Evolutionary conservation across 2,797 vertebrate species (phyloP), one percentile per base, ranked within the genome.

Genomic region (Tapera naevia): DNA sequence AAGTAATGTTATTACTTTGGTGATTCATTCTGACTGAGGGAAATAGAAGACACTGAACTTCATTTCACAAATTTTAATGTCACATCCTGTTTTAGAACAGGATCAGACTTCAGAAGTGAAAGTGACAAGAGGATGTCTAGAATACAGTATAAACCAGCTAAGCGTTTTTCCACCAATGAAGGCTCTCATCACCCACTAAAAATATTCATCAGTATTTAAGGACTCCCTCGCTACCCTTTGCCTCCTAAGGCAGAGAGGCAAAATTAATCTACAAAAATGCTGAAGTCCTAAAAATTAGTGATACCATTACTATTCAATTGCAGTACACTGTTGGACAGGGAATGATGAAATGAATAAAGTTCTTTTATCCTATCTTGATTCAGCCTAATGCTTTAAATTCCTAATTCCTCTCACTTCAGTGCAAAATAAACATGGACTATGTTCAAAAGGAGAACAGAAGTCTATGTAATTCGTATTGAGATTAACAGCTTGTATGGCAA

Each of bases 191-290:
- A 82, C 50, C 80, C 66, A 74, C 87, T 91, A 76, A 94, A 95
- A 95, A 96, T 94, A 87, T 25, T 87, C 90, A 94, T 93, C 92
- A 85, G 78, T 93, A 82, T 95, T 95, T 96, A 92, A 96, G 86
- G 28, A 91, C 88, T 95, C 60, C 76, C 69, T 79, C 79, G 89
- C 61, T 95, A 92, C 92, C 92, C 92, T 94, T 95, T 96, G 85
- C 57, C 87, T 94, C 72, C 72, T 66, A 91, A 91, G 92, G 81
- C 80, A 89, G 50, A 83, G 69, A 95, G 91, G 93, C 65, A 93
- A 95, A 92, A 94, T 91, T 93, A 93, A 97, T 96, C 97, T 94
- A 93, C 71, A 91, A 95, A 94, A 96, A 89, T 82, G 93, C 94
- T 94, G 93, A 95, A 93, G 83, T 73, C 67, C 74, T 94, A 96